Base-by-base conservation (phyloP, 2,888 invertebrate species). In the Priapulus caudatus region DNA sequence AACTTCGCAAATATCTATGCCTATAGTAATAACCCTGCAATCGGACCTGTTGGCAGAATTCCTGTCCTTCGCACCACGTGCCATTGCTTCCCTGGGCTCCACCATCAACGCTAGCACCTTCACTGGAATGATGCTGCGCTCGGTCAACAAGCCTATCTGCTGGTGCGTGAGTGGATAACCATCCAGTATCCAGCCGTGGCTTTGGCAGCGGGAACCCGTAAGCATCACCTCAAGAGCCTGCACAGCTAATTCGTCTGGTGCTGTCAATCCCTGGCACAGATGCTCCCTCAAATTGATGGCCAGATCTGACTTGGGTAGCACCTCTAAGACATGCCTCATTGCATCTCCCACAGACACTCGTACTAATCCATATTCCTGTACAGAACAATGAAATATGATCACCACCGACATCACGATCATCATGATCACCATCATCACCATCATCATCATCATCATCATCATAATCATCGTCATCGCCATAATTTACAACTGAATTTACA, bases 141-240 rank as follows among this genome's bases (percentile, higher is more conserved):
- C 64, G 4, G 66, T 66, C 64, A 72, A 64, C 55, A 71, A 52
- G 2, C 67, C 65, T 18, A 69, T 60, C 56, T 71, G 71, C 3
- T 59, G 58, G 54, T 61, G 64, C 4, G 66, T 67, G 49, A 63
- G 50, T 20, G 72, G 72, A 57, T 59, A 70, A 0, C 70, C 71
- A 61, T 72, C 72, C 47, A 72, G 55, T 2, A 72, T 64, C 58
- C 65, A 71, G 68, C 72, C 71, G 56, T 69, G 56, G 2, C 67
- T 69, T 56, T 68, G 66, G 59, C 68, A 69, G 48, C 58, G 61
- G 60, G 68, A 67, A 56, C 72, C 68, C 56, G 71, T 59, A 20
- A 72, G 53, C 49, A 63, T 61, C 20, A 67, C 54, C 54, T 70
- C 68, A 23, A 72, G 54, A 5, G 67, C 67, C 48, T 65, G 64